Evolutionary conservation across 2,797 vertebrate genomes (phyloP).

Genomic region (Danio jaintianensis): DNA sequence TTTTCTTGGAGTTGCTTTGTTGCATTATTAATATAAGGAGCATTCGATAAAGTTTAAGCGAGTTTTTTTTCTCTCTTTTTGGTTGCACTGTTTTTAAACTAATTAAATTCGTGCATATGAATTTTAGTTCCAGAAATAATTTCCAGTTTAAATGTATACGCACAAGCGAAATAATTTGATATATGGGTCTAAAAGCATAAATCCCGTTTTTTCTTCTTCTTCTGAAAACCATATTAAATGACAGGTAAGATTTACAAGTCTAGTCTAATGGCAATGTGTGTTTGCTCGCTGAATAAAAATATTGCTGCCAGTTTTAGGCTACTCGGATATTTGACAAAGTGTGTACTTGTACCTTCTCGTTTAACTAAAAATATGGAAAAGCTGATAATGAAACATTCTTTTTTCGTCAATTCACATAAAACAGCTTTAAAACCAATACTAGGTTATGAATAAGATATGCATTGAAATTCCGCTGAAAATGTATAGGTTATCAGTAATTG

Average conservation of each 20-base stretch:
- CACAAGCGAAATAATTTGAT: neutral
- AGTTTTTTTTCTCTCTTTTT: neutral
- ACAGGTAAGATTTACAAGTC: conserved; percentile 6
- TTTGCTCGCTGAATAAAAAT: conserved; percentile 16
- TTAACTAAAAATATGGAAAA: neutral
- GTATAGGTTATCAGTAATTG: neutral
- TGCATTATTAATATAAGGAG: neutral
- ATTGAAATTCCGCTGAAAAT: neutral
- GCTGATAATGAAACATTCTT: neutral
- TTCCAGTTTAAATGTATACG: neutral
- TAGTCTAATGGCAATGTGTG: neutral
- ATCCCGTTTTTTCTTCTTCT: neutral
- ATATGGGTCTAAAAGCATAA: neutral
- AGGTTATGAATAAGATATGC: neutral
- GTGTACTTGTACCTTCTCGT: neutral
- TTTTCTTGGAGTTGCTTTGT: neutral
- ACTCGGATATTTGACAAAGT: conserved; percentile 2
- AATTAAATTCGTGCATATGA: neutral
- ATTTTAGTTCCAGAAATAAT: neutral
- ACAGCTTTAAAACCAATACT: neutral
- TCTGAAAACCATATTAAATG: neutral
- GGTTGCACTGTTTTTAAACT: neutral
- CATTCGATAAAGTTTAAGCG: neutral
- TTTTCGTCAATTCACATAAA: neutral
- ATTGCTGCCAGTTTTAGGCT: conserved; percentile 10